A percentile compares a stretch with the other conserved stretches of the same genome.
Evolutionary conservation across 1,140 invertebrate species (phyloP).

Genomic region (Fopius arisanus): DNA sequence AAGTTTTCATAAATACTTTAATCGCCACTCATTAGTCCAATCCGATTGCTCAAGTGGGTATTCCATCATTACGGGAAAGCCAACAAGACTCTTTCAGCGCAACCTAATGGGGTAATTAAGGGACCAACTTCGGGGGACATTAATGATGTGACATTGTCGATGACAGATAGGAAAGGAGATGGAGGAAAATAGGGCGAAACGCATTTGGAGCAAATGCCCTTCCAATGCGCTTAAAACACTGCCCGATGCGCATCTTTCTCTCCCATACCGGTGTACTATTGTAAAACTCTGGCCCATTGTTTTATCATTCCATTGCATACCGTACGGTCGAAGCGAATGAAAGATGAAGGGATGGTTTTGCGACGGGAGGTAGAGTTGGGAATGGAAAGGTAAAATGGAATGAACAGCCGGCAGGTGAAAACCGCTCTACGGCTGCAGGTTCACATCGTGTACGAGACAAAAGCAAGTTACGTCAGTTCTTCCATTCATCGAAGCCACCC

Average conservation of each 20-base stretch:
- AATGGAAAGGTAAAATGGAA: conserved; percentile 10
- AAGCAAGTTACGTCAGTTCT: conserved; percentile 22
- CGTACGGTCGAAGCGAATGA: neutral
- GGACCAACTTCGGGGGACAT: neutral
- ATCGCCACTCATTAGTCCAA: neutral
- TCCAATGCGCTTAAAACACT: too few species aligned
- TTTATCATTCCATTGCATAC: conserved; percentile 32
- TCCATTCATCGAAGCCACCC: conserved; percentile 17
- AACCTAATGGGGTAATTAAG: neutral
- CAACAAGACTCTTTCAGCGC: neutral
- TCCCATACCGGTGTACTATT: conserved; percentile 43
- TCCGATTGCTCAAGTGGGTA: neutral
- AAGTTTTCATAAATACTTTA: neutral
- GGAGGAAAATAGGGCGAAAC: too few species aligned
- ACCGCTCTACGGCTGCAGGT: conserved; percentile 26
- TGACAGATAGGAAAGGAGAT: neutral
- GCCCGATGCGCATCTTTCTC: conserved; percentile 48
- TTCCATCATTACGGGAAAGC: neutral
- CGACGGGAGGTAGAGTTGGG: neutral
- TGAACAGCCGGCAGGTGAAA: conserved; percentile 32
- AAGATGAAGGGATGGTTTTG: conserved; percentile 3
- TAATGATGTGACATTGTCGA: neutral
- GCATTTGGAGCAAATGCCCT: too few species aligned
- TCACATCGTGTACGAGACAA: conserved; percentile 11
- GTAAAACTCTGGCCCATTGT: conserved; percentile 37